Conservation (phyloP, 2,113 vertebrate species). For the Petroica traversi region DNA sequence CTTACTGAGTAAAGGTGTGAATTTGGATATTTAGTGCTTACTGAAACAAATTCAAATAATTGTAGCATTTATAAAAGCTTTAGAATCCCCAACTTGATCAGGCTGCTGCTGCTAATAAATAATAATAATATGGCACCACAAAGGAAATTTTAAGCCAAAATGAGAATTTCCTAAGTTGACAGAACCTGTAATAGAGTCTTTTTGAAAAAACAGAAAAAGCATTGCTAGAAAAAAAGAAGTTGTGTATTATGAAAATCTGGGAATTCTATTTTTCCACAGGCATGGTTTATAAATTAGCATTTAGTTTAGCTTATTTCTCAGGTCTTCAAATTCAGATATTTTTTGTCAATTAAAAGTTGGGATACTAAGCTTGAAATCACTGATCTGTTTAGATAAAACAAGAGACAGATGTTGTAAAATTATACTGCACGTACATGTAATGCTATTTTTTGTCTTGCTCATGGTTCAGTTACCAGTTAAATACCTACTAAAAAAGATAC, state of each 20-base stretch:
- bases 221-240: not conserved
- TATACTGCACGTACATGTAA: not conserved
- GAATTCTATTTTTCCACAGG: not conserved
- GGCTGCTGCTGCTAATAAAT: not conserved
- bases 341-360: not conserved
- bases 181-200: not conserved
- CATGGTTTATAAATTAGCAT: not conserved
- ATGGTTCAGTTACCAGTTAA: not conserved
- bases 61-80: slow-evolving; percentile 57
- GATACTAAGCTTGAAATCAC: not conserved
- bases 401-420: not conserved
- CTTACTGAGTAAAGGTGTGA: slow-evolving; percentile 33
- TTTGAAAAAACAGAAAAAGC: not conserved
- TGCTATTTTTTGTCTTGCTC: not conserved
- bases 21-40: slow-evolving; percentile 61
- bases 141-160: not conserved
- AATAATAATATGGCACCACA: not conserved
- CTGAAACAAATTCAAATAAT: slow-evolving; percentile 56
- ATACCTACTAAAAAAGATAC: not conserved
- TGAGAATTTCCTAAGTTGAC: not conserved
- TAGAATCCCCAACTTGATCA: not conserved
- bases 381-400: not conserved
- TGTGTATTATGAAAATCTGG: not conserved
- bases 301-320: not conserved
- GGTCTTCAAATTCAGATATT: not conserved